Conservation (phyloP, 2,113 vertebrate genomes). For the Gobius niger region DNA sequence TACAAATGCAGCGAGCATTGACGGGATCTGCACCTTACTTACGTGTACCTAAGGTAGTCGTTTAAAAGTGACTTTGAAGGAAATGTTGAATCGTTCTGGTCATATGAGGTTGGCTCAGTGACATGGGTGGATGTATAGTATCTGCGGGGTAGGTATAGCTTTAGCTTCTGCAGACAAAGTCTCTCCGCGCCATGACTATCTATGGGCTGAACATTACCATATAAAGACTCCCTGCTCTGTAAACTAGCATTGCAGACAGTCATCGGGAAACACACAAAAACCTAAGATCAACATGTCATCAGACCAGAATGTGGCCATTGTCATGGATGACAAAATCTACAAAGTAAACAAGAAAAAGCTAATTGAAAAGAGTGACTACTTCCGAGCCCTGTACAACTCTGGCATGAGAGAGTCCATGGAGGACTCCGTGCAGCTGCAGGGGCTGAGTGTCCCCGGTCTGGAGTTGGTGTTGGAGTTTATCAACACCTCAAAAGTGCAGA, state of each 20-base stretch:
- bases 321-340: slow-evolving; percentile 86
- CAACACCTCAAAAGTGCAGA: slow-evolving; percentile 81
- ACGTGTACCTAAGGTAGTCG: neutral
- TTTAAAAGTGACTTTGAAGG: neutral
- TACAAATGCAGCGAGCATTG: slow-evolving; percentile 8
- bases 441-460: slow-evolving; percentile 87
- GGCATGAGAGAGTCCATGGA: slow-evolving; percentile 92
- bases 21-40: neutral
- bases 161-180: slow-evolving; percentile 32
- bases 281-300: slow-evolving; percentile 74
- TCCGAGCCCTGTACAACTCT: slow-evolving; percentile 92
- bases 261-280: slow-evolving; percentile 45
- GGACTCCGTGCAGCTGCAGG: slow-evolving; percentile 87
- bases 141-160: neutral
- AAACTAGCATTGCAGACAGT: slow-evolving; percentile 56
- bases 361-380: slow-evolving; percentile 95
- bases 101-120: slow-evolving; percentile 1
- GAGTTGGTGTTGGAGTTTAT: slow-evolving; percentile 93
- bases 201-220: slow-evolving; percentile 73
- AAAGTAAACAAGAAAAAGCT: slow-evolving; percentile 89
- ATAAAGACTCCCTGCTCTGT: slow-evolving; percentile 68
- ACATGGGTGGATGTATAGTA: no score
- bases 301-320: slow-evolving; percentile 85
- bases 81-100: slow-evolving; percentile 14
- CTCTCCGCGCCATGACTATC: slow-evolving; percentile 28